Evolutionary conservation across 2,113 vertebrate genomes (phyloP).

Genomic region (Larimichthys crocea): DNA sequence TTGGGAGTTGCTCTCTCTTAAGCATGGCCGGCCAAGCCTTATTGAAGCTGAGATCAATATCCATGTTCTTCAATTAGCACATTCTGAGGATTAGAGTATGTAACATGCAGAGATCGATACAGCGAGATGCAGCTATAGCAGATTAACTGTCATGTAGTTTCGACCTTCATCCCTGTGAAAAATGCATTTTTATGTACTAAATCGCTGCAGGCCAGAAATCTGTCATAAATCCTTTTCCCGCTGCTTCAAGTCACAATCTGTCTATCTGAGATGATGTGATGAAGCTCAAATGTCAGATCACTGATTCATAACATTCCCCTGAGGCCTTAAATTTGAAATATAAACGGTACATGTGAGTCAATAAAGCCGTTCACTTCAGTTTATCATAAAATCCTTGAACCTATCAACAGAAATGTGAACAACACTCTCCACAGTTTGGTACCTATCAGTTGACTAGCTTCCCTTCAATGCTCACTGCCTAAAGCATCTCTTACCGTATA

Average conservation of each 20-base stretch:
- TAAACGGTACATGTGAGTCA: neutral
- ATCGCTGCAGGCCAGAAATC: neutral
- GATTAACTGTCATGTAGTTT: slow-evolving; percentile 1
- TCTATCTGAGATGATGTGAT: slow-evolving; percentile 19
- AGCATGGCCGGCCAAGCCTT: slow-evolving; percentile 24
- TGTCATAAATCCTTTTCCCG: slow-evolving; percentile 9
- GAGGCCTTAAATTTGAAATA: slow-evolving; percentile 17
- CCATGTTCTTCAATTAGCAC: slow-evolving; percentile 52
- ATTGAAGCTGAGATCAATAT: slow-evolving; percentile 52
- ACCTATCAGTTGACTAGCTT: slow-evolving; percentile 37
- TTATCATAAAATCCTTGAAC: slow-evolving; percentile 20
- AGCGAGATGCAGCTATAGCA: neutral
- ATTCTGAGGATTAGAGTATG: slow-evolving; percentile 22
- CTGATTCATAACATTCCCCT: slow-evolving; percentile 2
- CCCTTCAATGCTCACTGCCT: slow-evolving; percentile 25
- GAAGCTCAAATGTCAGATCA: slow-evolving; percentile 26
- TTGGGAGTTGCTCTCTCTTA: neutral
- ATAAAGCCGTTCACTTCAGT: slow-evolving; percentile 11
- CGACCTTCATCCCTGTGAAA: neutral
- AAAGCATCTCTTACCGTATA: slow-evolving; percentile 55
- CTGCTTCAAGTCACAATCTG: slow-evolving; percentile 20
- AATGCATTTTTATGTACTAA: slow-evolving; percentile 8
- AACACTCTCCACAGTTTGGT: slow-evolving; percentile 20
- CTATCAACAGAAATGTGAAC: slow-evolving; percentile 38
- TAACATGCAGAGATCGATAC: slow-evolving; percentile 33